Percentiles rank a stretch among this genome's conserved stretches.
phyloP scores from a whole-genome alignment of 2,113 vertebrate species.

The Halichoeres trimaculatus region DNA sequence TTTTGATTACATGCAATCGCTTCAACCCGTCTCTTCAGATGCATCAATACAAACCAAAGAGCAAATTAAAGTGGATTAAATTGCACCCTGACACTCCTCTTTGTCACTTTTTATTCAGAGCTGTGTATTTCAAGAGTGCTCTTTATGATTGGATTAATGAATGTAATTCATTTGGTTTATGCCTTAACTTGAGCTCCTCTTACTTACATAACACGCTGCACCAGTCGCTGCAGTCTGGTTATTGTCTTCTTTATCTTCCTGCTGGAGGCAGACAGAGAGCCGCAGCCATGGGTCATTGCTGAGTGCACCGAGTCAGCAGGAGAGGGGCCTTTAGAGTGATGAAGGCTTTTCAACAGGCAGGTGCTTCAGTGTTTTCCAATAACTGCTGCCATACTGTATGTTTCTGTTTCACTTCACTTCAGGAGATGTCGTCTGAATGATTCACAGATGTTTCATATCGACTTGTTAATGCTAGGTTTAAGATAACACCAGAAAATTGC shows the following conservation, averaged over 20 bases:
- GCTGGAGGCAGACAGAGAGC: neutral
- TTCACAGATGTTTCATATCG: no score
- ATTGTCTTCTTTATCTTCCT: slow-evolving; percentile 4
- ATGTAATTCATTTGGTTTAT: neutral
- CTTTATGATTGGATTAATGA: slow-evolving; percentile 7
- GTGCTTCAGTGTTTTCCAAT: slow-evolving; percentile 1
- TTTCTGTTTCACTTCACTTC: neutral
- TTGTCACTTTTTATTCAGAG: slow-evolving; percentile 1
- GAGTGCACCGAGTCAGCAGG: neutral
- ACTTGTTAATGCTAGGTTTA: no score
- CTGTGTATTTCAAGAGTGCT: neutral
- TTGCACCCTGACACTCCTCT: neutral
- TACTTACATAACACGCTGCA: neutral
- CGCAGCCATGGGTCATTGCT: slow-evolving; percentile 5
- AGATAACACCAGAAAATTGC: no score
- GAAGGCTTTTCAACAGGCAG: slow-evolving; percentile 12
- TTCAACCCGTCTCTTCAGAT: neutral
- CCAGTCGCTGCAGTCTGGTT: neutral
- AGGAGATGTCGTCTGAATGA: no score
- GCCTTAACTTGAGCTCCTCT: neutral
- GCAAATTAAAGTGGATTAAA: neutral
- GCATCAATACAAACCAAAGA: neutral
- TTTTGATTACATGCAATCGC: no score
- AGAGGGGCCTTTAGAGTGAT: slow-evolving; percentile 9
- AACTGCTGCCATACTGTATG: neutral